Base-by-base conservation (phyloP, 2,888 invertebrate genomes). In the Alloscopus bannaensis region DNA sequence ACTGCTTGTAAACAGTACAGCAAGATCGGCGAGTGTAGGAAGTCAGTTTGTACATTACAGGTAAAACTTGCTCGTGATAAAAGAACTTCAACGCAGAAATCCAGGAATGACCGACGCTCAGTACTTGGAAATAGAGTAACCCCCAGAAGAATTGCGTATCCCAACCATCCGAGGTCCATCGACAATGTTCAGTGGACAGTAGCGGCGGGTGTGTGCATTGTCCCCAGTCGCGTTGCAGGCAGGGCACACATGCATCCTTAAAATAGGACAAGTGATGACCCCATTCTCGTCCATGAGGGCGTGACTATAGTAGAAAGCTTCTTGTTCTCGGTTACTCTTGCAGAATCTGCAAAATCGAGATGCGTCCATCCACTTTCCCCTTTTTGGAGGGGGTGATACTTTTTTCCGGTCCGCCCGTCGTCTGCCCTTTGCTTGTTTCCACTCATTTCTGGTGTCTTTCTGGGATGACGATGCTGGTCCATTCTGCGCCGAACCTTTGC, bases 191-290 rank as follows among this genome's bases (percentile, higher is more conserved):
- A 4, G n/a, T 29, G 81, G 81, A 57, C 87, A 86, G 64, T 86
- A 84, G 16, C 75, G 81, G 11, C 65, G 47, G 3, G 87, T 87
- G 78, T 87, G 87, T 6, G 87, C 86, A 13, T 62, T 31, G 29
- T 76, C 82, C 6, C 87, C 86, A 4, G 85, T 84, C 0, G 84
- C 84, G 0, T 82, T 76, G 68, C 86, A 87, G 6, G 84, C 0
- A 3, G 80, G 81, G 47, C 87, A 87, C 1, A 81, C 76, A 42
- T 82, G 79, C n/a, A 45, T 40, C 11, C 82, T 45, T 13, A 87
- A 80, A 1, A 85, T 45, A 3, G 86, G 86, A 59, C 87, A 87
- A 2, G 40, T 13, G 1, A 86, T 75, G 0, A 57, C 57, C 1
- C 86, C 81, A 11, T 65, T 6, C 11, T 50, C 50, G 70, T 78